Percentiles rank a stretch among this genome's conserved stretches.
Evolutionary conservation across 1,140 invertebrate genomes (phyloP).

Genomic region (Brachionus rotundiformis): DNA sequence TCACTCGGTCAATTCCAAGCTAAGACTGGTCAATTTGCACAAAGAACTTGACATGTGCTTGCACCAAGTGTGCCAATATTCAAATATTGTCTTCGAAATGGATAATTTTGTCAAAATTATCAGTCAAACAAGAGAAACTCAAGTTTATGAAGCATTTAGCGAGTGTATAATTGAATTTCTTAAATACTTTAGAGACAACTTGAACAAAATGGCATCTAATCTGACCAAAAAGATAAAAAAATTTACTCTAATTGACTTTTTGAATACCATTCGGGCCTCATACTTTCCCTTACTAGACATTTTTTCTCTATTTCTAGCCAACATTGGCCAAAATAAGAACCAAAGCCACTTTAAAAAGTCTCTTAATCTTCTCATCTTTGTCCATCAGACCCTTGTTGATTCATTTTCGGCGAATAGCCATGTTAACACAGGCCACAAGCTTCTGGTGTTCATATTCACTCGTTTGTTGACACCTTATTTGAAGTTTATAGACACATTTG

Average conservation of each 20-base stretch:
- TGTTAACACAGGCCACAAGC: neutral
- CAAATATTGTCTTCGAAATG: neutral
- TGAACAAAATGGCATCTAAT: slow-evolving; percentile 7
- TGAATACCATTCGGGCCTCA: neutral
- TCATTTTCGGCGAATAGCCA: slow-evolving; percentile 5
- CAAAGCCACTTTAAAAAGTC: neutral
- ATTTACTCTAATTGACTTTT: slow-evolving; percentile 43
- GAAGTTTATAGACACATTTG: slow-evolving; percentile 30
- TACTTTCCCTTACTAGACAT: slow-evolving; percentile 26
- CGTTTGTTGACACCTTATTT: neutral
- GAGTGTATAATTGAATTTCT: slow-evolving; percentile 33
- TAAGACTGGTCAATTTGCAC: slow-evolving; percentile 30
- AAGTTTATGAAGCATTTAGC: slow-evolving; percentile 27
- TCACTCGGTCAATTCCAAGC: neutral
- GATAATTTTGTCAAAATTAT: neutral
- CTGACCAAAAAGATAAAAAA: slow-evolving; percentile 3
- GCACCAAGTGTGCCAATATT: neutral
- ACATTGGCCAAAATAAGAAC: neutral
- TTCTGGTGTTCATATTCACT: slow-evolving; percentile 9
- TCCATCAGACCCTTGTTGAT: neutral
- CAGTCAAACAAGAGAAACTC: neutral
- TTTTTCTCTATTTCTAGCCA: neutral
- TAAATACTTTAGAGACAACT: neutral
- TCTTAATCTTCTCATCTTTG: neutral
- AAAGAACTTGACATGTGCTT: slow-evolving; percentile 22